Evolutionary conservation across 2,888 invertebrate species (phyloP).

Genomic region (Tridacna crocea): DNA sequence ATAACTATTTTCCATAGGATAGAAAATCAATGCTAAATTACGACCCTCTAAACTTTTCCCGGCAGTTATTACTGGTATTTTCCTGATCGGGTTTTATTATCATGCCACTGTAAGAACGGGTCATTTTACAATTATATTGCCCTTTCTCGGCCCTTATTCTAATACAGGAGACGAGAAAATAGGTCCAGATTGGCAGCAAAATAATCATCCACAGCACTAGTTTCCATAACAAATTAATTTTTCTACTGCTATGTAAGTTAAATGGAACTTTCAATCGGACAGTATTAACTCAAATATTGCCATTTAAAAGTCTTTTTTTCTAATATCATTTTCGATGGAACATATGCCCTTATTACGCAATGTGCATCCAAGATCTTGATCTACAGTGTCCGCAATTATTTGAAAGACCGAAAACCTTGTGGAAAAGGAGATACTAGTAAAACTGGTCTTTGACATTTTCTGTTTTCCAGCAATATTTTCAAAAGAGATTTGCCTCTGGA

Average conservation of each 20-base stretch:
- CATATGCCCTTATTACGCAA: too few species aligned
- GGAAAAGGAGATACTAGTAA: neutral
- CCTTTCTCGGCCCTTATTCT: neutral
- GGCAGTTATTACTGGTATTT: conserved; percentile 29
- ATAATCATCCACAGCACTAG: too few species aligned
- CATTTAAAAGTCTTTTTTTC: too few species aligned
- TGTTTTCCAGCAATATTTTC: neutral
- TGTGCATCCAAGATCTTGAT: too few species aligned
- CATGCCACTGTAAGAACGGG: conserved; percentile 19
- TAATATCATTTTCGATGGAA: too few species aligned
- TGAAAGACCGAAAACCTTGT: neutral
- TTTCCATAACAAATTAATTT: too few species aligned
- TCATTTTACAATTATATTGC: conserved; percentile 7
- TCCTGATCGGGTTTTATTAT: conserved; percentile 31
- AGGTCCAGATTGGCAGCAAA: too few species aligned
- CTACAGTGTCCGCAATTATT: too few species aligned
- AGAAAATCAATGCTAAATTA: conserved; percentile 59
- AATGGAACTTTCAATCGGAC: too few species aligned
- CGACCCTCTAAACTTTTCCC: conserved; percentile 36
- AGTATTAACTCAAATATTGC: too few species aligned
- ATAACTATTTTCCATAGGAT: conserved; percentile 37
- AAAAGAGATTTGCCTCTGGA: neutral
- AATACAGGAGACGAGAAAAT: too few species aligned
- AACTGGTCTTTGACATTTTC: neutral
- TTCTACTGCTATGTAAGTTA: too few species aligned